Conservation (phyloP, 2,797 vertebrate species). For the Channallabes apus region DNA sequence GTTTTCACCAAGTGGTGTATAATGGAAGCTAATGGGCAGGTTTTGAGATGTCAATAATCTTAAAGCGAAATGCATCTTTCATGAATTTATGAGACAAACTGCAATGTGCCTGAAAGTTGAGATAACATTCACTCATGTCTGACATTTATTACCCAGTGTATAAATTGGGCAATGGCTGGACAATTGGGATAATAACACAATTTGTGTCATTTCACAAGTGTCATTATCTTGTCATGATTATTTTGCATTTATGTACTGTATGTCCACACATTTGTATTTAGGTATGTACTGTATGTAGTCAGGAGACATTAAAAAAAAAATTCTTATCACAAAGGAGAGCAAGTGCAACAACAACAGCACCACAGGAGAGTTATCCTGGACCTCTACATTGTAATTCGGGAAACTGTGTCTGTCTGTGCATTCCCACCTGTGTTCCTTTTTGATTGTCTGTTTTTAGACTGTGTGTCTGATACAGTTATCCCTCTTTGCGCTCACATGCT, state of each 20-base stretch:
- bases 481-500: background rate
- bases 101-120: background rate
- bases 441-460: slow-evolving; percentile 1
- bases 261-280: background rate
- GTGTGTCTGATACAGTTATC: background rate
- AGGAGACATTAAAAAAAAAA: slow-evolving; percentile 15
- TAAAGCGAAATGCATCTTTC: background rate
- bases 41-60: background rate
- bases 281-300: background rate
- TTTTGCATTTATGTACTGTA: background rate
- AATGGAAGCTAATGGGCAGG: background rate
- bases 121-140: background rate
- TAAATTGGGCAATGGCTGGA: background rate
- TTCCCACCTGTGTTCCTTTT: background rate
- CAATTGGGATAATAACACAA: no score
- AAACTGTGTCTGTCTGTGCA: background rate
- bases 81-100: background rate
- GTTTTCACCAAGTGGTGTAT: background rate
- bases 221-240: background rate
- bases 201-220: background rate
- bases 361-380: background rate
- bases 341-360: background rate
- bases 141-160: background rate
- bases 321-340: slow-evolving; percentile 13
- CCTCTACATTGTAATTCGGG: background rate